Percentiles rank a stretch among this genome's conserved stretches.
These are phyloP conservation scores for Agrochola litura DNA, from an alignment of 2,888 invertebrate species.

Conservation along the genomic window DNA sequence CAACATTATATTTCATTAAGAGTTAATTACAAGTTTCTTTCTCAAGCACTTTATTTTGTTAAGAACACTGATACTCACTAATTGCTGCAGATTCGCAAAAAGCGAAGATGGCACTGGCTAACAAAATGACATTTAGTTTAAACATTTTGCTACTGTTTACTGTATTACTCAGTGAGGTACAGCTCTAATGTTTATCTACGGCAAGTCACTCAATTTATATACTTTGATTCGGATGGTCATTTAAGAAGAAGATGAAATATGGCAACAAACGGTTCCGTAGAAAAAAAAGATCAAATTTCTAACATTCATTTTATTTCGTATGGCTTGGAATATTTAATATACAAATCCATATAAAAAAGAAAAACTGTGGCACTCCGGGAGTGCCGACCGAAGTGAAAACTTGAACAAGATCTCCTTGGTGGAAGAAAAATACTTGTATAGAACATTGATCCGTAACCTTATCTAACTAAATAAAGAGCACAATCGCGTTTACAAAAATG, in stretches of 20 bases:
- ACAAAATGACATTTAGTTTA: slow-evolving; percentile 24
- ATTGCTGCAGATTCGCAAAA: slow-evolving; percentile 41
- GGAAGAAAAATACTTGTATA: no score
- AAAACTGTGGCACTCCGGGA: no score
- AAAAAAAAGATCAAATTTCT: background rate
- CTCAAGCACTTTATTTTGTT: background rate
- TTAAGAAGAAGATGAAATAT: background rate
- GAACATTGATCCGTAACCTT: no score
- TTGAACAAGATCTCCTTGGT: no score
- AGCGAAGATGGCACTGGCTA: slow-evolving; percentile 41
- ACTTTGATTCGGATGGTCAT: slow-evolving; percentile 15
- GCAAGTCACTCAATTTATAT: slow-evolving; percentile 37
- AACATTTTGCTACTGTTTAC: slow-evolving; percentile 40
- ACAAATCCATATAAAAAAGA: no score
- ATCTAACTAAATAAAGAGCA: no score
- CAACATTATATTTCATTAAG: background rate
- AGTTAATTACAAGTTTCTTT: background rate
- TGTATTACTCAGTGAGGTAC: background rate
- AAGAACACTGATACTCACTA: slow-evolving; percentile 28
- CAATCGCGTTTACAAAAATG: no score
- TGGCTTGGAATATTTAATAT: no score
- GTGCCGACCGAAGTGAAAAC: no score
- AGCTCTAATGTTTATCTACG: slow-evolving; percentile 26
- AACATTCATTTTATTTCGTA: background rate
- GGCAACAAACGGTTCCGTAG: slow-evolving; percentile 18